Base-by-base conservation (phyloP, 2,888 invertebrate genomes). In the Melieria omissa region DNA sequence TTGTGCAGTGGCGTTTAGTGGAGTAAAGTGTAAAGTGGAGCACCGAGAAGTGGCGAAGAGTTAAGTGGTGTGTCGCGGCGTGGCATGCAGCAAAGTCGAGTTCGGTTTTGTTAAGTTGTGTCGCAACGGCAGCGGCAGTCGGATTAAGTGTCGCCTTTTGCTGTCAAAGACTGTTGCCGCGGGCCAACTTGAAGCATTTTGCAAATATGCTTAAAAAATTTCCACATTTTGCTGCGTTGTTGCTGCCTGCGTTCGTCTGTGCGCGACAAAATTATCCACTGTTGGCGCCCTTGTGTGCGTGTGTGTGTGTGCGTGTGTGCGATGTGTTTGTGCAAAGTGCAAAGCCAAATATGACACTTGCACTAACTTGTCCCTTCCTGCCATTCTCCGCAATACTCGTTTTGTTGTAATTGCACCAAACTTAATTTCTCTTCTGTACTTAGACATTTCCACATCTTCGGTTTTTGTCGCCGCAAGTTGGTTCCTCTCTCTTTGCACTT, bases 151-250 rank as follows among this genome's bases (percentile, higher is more conserved):
- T 4, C 49, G 41, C 46, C 6, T 29, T 29, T 29, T 29, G 29
- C 29, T 57, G 54, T 55, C 29, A 58, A 58, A 69, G 54, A 45
- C 5, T 9, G 41, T 55, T 61, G 29, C 29, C 29, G 29, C 29
- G 29, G 29, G 29, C 29, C 45, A 52, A 44, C 69, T 29, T 42
- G 41, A 66, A 16, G 65, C 42, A 44, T 61, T 55, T 62, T 14
- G 41, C 14, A 42, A 12, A 61, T 52, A 52, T 52, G 52, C 52
- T 52, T 52, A n/a, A 52, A 52, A 52, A 47, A 72, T 49, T 46
- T 54, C 68, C 54, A 72, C 44, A 54, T 54, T 54, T 46, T 46
- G 49, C 8, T 57, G 57, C 55, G 66, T 66, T 66, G 57, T 54
- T 62, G 49, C 29, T 57, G 45, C 4, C 29, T 16, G 58, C 8